Base-by-base conservation (phyloP, 1,140 invertebrate genomes). In the Sarcophaga peregrina region DNA sequence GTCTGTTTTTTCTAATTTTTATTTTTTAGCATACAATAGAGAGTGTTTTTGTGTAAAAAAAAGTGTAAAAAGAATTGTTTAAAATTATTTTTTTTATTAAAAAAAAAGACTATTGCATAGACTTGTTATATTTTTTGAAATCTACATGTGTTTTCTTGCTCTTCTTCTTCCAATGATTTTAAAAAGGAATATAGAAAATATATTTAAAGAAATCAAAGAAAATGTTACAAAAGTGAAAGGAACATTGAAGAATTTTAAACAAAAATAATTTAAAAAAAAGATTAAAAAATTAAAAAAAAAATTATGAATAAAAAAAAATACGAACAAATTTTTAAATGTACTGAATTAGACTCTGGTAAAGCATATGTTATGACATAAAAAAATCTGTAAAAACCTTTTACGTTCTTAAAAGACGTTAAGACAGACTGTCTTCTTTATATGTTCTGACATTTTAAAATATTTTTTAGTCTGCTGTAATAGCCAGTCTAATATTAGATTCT, bases 91-190 rank as follows among this genome's bases (percentile, higher is more conserved):
- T 62, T 62, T 15, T 62, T 62, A 17, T n/a, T 6, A 54, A 54
- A 54, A 54, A 17, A 62, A 62, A 17, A 17, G n/a, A 17, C n/a
- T 5, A 62, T 54, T 54, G 20, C 20, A 17, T 62, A 17, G n/a
- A 62, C n/a, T n/a, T n/a, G n/a, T 15, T 62, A 62, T 62, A 62
- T 17, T 62, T 62, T 62, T 62, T 17, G 58, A 17, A 62, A 62
- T 62, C 58, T 62, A 62, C 58, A 62, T 62, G 58, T 62, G 58
- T 62, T 62, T 62, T 62, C 4, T n/a, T n/a, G n/a, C n/a, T n/a
- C n/a, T n/a, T n/a, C n/a, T n/a, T n/a, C n/a, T 62, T 62, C 58
- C 58, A 10, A 17, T 17, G 20, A 17, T 62, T 62, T 17, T 17
- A 8, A 17, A 8, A 5, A 62, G 3, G n/a, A 62, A 62, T 62